Evolutionary conservation across 2,888 invertebrate genomes (phyloP), one percentile per base, ranked within the genome.

Genomic region (Agonopterix heracliana): DNA sequence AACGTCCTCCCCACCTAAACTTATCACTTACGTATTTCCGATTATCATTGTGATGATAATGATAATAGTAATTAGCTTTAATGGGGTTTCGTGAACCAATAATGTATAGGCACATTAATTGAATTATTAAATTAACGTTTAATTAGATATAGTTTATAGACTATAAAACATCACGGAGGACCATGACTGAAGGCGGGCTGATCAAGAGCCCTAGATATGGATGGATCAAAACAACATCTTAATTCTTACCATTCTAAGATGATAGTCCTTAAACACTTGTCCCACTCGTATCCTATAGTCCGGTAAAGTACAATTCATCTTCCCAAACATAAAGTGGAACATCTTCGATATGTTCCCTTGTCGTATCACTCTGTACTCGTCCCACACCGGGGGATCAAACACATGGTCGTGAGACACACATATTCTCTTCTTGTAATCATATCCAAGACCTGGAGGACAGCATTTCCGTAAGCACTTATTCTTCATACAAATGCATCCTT

Each of bases 381-480:
- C 60, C 67, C 70, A 70, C 3, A 84, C 59, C 0, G 71, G 68
- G 0, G 74, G 73, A 8, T 72, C 56, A n/a, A 83, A 80, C 0
- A 49, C 48, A 9, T 54, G 60, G 0, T 49, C 44, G 1, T 59
- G 45, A 10, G 58, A 51, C 0, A 63, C 58, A 59, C 85, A 85
- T 0, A 0, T n/a, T n/a, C 53, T 71, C 2, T 34, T 42, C 0
- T 4, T 9, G 0, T 5, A n/a, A 9, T 68, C 14, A 43, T 71
- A 74, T 0, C 60, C 74, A n/a, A 55, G 54, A 0, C 80, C 81
- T 0, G 60, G 50, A 0, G 72, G 74, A 47, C 85, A 85, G 41
- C 85, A 85, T 52, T 83, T 85, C 4, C 64, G 52, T 0, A 74
- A 44, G 52, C 78, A 83, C 0, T 40, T 52, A 41, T 68, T 57